Evolutionary conservation across 1,140 invertebrate genomes (phyloP).

Genomic region (Anagrus nilaparvatae): DNA sequence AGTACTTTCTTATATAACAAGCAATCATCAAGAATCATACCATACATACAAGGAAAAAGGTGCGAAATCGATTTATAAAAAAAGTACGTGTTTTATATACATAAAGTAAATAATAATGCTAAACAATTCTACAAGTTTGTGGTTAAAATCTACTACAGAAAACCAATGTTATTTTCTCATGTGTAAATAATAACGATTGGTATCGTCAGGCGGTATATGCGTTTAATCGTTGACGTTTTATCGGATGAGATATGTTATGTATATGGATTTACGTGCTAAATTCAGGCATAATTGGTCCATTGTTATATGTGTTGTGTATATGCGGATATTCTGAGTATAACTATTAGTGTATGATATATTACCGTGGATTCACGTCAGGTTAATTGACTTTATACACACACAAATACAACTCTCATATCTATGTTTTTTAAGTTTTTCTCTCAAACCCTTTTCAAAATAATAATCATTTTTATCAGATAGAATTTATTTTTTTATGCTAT

Average conservation of each 20-base stretch:
- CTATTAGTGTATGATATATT: too few species aligned
- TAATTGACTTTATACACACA: conserved; percentile 5
- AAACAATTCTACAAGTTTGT: too few species aligned
- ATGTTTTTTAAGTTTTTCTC: neutral
- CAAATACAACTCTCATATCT: conserved; percentile 11
- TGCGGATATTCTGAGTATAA: too few species aligned
- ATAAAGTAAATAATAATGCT: too few species aligned
- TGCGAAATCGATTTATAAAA: too few species aligned
- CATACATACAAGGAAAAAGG: too few species aligned
- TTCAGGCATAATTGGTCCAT: conserved; percentile 26
- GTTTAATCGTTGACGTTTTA: conserved; percentile 25
- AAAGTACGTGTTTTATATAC: too few species aligned
- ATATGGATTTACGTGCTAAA: conserved; percentile 12
- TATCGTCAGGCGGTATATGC: conserved; percentile 13
- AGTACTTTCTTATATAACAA: too few species aligned
- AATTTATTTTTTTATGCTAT: too few species aligned
- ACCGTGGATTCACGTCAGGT: conserved; percentile 12
- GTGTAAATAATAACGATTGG: conserved; percentile 20
- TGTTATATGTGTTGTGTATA: conserved; percentile 23
- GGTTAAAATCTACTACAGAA: too few species aligned
- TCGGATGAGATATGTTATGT: conserved; percentile 18
- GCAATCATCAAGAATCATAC: too few species aligned
- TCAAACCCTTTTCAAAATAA: neutral
- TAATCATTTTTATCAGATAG: too few species aligned
- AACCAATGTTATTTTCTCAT: conserved; percentile 18